Evolutionary conservation across 2,113 vertebrate genomes (phyloP).

Genomic region (Geococcyx californianus): DNA sequence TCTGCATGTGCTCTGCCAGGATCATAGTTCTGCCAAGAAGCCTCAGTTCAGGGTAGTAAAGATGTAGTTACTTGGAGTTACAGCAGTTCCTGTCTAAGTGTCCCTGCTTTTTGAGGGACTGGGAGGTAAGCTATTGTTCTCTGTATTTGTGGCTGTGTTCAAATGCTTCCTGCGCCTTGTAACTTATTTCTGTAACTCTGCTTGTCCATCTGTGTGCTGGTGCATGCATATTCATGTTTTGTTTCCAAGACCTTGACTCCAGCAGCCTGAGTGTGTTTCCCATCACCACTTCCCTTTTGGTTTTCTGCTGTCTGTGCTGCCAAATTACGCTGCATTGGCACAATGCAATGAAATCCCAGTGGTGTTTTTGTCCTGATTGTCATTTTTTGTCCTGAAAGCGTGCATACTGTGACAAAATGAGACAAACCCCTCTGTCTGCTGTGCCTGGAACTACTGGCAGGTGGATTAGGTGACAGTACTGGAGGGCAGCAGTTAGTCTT

Average conservation of each 20-base stretch:
- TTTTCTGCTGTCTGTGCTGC: conserved; percentile 43
- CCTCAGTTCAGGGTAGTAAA: neutral
- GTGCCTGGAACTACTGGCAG: neutral
- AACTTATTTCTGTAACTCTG: neutral
- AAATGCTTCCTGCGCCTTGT: neutral
- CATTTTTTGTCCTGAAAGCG: conserved; percentile 43
- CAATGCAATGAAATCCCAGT: conserved; percentile 43
- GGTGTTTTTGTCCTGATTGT: conserved; percentile 43
- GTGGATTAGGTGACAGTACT: neutral
- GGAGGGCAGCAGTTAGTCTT: neutral
- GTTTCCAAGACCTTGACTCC: neutral
- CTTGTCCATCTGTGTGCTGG: neutral
- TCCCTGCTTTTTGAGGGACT: neutral
- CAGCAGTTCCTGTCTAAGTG: neutral
- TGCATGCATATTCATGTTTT: neutral
- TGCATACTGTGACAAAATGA: conserved; percentile 26
- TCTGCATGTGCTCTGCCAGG: neutral
- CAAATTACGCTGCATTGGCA: neutral
- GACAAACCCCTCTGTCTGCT: neutral
- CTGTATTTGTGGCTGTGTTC: neutral
- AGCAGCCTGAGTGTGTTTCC: neutral
- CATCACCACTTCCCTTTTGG: neutral
- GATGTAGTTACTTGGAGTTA: neutral
- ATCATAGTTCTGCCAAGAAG: neutral
- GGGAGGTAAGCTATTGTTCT: neutral